Conservation (phyloP, 2,113 vertebrate species). For the Sialia sialis region DNA sequence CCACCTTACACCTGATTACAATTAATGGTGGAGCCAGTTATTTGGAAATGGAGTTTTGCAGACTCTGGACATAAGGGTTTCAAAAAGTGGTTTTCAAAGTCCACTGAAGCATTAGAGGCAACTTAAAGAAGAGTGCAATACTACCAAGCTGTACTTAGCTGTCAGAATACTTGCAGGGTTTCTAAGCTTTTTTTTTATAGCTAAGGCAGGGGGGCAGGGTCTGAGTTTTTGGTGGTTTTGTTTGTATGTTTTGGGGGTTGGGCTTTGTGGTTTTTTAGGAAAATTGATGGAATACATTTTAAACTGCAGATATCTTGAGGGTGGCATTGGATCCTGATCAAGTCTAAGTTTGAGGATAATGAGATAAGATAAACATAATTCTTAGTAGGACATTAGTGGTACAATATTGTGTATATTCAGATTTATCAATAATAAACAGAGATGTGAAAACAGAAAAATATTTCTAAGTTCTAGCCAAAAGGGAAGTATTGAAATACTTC, state of each 20-base stretch:
- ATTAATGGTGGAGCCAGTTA: neutral
- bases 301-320: neutral
- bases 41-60: neutral
- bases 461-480: neutral
- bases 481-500: neutral
- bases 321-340: neutral
- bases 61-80: neutral
- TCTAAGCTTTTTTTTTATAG: neutral
- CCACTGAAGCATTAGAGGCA: neutral
- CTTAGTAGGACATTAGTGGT: neutral
- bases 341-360: neutral
- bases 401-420: neutral
- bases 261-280: neutral
- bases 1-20: neutral
- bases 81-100: neutral
- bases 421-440: neutral
- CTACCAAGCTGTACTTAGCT: neutral
- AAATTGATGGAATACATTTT: neutral
- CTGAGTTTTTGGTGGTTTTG: neutral
- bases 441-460: neutral
- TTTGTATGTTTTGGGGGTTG: neutral
- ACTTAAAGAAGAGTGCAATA: neutral
- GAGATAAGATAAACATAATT: neutral
- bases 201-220: accelerated
- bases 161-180: neutral